A percentile compares a stretch with the other conserved stretches of the same genome.
Conservation (phyloP, 1,140 invertebrate species). For the Scylla paramamosain region DNA sequence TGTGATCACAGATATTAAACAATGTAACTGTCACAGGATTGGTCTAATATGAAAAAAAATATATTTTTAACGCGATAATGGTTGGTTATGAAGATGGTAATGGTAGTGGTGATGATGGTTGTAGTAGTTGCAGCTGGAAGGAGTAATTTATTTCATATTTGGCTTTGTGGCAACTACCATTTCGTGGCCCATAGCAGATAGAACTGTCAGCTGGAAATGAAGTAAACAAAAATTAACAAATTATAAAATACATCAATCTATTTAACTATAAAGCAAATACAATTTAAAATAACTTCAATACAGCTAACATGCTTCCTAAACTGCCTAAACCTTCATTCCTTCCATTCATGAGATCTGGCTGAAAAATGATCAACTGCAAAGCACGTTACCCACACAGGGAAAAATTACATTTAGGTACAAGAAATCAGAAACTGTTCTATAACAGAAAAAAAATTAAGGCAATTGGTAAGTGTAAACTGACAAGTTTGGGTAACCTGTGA, state of each 20-base stretch:
- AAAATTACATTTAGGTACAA: no score
- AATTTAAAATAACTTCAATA: no score
- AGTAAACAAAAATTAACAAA: neutral
- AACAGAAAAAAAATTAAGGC: no score
- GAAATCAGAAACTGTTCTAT: no score
- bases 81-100: conserved; percentile 69
- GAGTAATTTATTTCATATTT: conserved; percentile 82
- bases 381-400: no score
- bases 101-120: conserved; percentile 78
- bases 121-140: conserved; percentile 51
- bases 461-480: no score
- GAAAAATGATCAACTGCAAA: no score
- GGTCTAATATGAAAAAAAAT: conserved; percentile 73
- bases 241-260: neutral
- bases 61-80: conserved; percentile 63
- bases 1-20: conserved; percentile 70
- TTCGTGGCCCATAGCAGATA: conserved; percentile 95
- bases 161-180: conserved; percentile 96
- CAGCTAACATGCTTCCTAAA: no score
- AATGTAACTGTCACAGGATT: conserved; percentile 52
- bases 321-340: no score
- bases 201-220: conserved; percentile 89
- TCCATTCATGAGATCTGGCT: no score
- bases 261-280: no score
- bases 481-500: no score